phyloP scores from a whole-genome alignment of 2,113 vertebrate species.

The Ahaetulla prasina region DNA sequence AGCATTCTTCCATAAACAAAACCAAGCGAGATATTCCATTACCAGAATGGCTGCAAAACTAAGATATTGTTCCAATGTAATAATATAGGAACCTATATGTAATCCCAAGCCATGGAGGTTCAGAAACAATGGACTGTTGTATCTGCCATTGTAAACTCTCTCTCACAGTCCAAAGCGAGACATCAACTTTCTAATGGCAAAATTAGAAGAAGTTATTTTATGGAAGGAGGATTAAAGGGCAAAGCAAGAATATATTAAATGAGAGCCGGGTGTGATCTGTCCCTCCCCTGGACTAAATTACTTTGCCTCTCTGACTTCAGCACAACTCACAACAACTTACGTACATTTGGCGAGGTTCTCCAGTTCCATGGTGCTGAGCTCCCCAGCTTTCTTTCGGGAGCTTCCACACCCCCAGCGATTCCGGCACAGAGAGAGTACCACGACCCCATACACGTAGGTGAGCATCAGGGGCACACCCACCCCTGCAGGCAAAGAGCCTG shows the following conservation, averaged over 20 bases:
- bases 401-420: slow-evolving; percentile 73
- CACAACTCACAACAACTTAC: slow-evolving; percentile 33
- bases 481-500: slow-evolving; percentile 58
- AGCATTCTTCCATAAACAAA: neutral
- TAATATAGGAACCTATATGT: neutral
- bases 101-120: neutral
- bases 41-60: neutral
- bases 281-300: rapidly evolving
- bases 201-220: neutral
- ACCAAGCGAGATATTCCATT: neutral
- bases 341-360: slow-evolving; percentile 72
- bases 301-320: neutral
- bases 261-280: neutral
- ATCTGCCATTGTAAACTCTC: neutral
- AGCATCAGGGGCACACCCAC: slow-evolving; percentile 81
- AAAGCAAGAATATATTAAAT: neutral
- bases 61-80: neutral
- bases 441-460: slow-evolving; percentile 80
- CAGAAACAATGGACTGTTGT: neutral
- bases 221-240: neutral
- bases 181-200: neutral
- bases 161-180: neutral
- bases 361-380: slow-evolving; percentile 47
- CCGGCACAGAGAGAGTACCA: slow-evolving; percentile 81
- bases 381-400: slow-evolving; percentile 66